phyloP scores from a whole-genome alignment of 2,797 vertebrate genomes.

The Rhinophrynus dorsalis region DNA sequence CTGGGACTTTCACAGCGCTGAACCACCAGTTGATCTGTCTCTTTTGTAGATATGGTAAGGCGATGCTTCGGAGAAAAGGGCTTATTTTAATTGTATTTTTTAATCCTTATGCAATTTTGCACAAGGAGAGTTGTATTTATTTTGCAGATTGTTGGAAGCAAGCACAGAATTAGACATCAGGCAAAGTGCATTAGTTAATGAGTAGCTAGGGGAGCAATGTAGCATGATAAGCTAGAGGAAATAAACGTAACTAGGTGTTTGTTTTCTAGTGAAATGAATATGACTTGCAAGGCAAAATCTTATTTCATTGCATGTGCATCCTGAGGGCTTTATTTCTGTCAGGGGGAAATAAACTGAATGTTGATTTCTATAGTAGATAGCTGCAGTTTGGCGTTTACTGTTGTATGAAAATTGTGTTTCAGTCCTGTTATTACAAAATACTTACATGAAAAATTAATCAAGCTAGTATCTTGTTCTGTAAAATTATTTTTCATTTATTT shows the following conservation, averaged over 20 bases:
- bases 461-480: too few relatives aligned
- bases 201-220: constrained; percentile 14
- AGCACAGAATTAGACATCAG: constrained; percentile 1
- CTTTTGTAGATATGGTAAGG: constrained; percentile 36
- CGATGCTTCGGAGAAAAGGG: background rate
- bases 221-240: constrained; percentile 7
- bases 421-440: too few relatives aligned
- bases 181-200: constrained; percentile 43
- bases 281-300: background rate
- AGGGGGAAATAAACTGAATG: too few relatives aligned
- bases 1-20: background rate
- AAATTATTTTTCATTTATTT: too few relatives aligned
- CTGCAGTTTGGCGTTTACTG: too few relatives aligned
- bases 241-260: background rate
- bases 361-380: too few relatives aligned
- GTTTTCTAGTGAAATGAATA: background rate
- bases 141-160: background rate
- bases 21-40: constrained; percentile 1
- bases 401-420: too few relatives aligned
- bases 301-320: background rate
- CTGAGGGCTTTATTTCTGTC: too few relatives aligned
- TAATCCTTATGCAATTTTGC: background rate
- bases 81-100: background rate
- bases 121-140: background rate
- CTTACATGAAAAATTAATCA: too few relatives aligned